Evolutionary conservation across 2,888 invertebrate genomes (phyloP), one percentile per base, ranked within the genome.

Genomic region (Sphaeridia pumilis): DNA sequence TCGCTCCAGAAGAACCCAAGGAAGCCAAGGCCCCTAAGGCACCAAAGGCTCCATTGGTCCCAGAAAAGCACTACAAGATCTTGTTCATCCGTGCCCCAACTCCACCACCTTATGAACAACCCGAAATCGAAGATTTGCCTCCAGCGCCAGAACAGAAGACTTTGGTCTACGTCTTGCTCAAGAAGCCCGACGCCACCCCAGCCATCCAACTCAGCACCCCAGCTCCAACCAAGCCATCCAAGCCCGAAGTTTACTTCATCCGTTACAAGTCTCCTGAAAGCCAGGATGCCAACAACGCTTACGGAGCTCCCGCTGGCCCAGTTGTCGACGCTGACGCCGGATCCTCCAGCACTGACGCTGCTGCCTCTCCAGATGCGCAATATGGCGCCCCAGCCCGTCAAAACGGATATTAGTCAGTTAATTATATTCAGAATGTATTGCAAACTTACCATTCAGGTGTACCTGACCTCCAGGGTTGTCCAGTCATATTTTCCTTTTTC

Each of bases 181-280:
- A 60, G 52, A 49, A 56, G 14, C 50, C 55, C 22, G 53, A 48
- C 28, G 44, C 48, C n/a, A 50, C 51, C 24, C 55, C 55, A 24
- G 57, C 58, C 36, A 82, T 87, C 71, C 74, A 77, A 65, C 79
- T 87, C 65, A 86, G 86, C 43, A 80, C 83, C 14, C 75, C 81
- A 14, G 79, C 81, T 1, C 85, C 87, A 44, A 86, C 86, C 47
- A 83, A 83, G 67, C 87, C 87, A 60, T 81, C 83, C 70, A 87
- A 87, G 75, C 87, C 87, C 55, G 87, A 87, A 74, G 87, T 64
- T 20, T 64, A 62, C 55, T 64, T 64, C 49, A 62, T 64, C 52
- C 45, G 60, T 17, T 64, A 64, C 55, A 62, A 60, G 55, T 58
- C 59, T 7, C 46, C 55, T n/a, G 59, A 59, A 43, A 56, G 57